Evolutionary conservation across 2,888 invertebrate genomes (phyloP).

Genomic region (Schizaphis graminum): DNA sequence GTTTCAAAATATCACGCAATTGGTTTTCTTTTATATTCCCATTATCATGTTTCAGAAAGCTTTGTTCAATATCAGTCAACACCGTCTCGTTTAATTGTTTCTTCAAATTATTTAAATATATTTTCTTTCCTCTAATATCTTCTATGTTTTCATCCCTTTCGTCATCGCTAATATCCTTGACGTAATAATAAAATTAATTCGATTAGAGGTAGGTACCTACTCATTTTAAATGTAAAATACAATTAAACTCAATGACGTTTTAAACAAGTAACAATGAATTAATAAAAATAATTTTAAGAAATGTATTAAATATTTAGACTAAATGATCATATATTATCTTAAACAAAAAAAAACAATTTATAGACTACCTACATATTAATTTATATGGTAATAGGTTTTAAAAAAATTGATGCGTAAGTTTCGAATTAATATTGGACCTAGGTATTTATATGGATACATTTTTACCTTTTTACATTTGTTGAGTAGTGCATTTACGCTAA

Average conservation of each 20-base stretch:
- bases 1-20: too few species aligned
- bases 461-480: too few species aligned
- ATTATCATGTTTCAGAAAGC: neutral
- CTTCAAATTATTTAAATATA: conserved; percentile 18
- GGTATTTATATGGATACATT: too few species aligned
- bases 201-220: neutral
- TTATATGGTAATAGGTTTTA: too few species aligned
- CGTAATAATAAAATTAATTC: neutral
- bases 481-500: too few species aligned
- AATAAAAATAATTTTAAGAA: neutral
- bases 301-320: neutral
- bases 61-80: neutral
- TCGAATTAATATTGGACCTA: too few species aligned
- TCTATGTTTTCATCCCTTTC: neutral
- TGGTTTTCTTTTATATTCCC: neutral
- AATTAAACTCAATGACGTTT: neutral
- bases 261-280: neutral
- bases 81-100: neutral
- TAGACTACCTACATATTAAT: neutral
- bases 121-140: neutral
- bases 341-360: neutral
- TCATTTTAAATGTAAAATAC: neutral
- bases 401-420: too few species aligned
- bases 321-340: neutral
- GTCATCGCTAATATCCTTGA: neutral